Percentiles rank a stretch among this genome's conserved stretches.
phyloP scores from a whole-genome alignment of 2,888 invertebrate genomes.

The Caradrina kadenii region DNA sequence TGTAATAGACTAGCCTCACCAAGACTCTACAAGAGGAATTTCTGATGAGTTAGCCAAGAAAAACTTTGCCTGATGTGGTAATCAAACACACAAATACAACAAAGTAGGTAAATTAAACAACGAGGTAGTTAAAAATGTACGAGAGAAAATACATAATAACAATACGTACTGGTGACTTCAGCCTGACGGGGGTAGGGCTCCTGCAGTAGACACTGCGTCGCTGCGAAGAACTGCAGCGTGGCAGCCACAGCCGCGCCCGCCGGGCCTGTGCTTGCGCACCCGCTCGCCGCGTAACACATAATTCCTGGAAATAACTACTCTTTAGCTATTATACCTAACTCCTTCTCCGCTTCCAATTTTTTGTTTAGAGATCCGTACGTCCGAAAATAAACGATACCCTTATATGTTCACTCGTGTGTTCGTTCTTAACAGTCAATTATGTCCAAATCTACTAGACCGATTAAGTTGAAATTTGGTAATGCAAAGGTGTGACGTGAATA shows the following conservation, averaged over 20 bases:
- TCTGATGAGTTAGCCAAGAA: too few relatives aligned
- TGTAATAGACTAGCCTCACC: too few relatives aligned
- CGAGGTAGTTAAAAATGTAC: not conserved
- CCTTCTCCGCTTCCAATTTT: not conserved
- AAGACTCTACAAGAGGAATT: too few relatives aligned
- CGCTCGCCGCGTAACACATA: slow-evolving; percentile 35
- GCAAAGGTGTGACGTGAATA: too few relatives aligned
- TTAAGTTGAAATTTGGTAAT: too few relatives aligned
- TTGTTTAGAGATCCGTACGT: too few relatives aligned
- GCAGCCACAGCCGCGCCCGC: slow-evolving; percentile 72
- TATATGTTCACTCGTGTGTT: too few relatives aligned
- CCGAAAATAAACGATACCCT: too few relatives aligned
- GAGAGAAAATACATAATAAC: not conserved
- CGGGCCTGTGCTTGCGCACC: slow-evolving; percentile 57
- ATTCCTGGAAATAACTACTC: slow-evolving; percentile 1
- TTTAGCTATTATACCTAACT: not conserved
- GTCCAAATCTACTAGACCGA: too few relatives aligned
- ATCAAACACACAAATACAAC: too few relatives aligned
- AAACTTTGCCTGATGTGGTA: too few relatives aligned
- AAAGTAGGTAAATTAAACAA: not conserved
- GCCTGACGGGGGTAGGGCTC: slow-evolving; percentile 78
- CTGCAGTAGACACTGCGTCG: slow-evolving; percentile 77
- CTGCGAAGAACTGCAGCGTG: slow-evolving; percentile 82
- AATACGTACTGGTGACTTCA: slow-evolving; percentile 63
- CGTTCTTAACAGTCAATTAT: too few relatives aligned